phyloP scores from a whole-genome alignment of 1,140 invertebrate genomes.

The Drosophila rufa region DNA sequence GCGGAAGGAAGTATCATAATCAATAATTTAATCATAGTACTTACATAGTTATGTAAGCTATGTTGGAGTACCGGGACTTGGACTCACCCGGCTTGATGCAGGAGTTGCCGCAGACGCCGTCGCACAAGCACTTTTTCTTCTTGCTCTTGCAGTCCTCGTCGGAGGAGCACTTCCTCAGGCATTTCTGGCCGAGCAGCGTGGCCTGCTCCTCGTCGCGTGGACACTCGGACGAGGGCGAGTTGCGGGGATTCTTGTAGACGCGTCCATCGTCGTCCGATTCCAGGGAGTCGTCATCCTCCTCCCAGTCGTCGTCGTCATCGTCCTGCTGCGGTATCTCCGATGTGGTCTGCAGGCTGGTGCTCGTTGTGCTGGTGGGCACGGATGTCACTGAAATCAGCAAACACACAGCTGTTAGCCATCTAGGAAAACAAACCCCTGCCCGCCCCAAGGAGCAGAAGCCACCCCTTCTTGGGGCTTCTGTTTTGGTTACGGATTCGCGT shows the following conservation, averaged over 20 bases:
- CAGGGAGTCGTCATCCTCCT: slow-evolving; percentile 86
- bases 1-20: slow-evolving; percentile 14
- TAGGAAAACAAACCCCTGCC: slow-evolving; percentile 1
- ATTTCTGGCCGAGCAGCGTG: slow-evolving; percentile 90
- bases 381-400: slow-evolving; percentile 59
- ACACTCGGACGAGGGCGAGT: slow-evolving; percentile 93
- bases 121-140: slow-evolving; percentile 98
- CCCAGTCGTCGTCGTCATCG: slow-evolving; percentile 89
- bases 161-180: slow-evolving; percentile 95
- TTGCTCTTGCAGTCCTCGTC: slow-evolving; percentile 98
- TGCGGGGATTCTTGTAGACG: slow-evolving; percentile 95
- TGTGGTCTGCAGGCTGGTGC: slow-evolving; percentile 52
- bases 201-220: slow-evolving; percentile 92
- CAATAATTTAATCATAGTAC: no score
- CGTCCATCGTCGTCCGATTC: slow-evolving; percentile 88
- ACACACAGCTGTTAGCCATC: slow-evolving; percentile 33
- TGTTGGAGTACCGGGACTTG: no score
- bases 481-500: slow-evolving; percentile 67
- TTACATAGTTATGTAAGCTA: no score
- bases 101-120: slow-evolving; percentile 97
- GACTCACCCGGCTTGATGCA: slow-evolving; percentile 95
- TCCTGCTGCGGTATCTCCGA: slow-evolving; percentile 86
- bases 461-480: slow-evolving; percentile 48
- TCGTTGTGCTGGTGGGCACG: slow-evolving; percentile 64
- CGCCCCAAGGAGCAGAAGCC: not conserved